Evolutionary conservation across 2,797 vertebrate species (phyloP).

Genomic region (Sebastiscus tertius): DNA sequence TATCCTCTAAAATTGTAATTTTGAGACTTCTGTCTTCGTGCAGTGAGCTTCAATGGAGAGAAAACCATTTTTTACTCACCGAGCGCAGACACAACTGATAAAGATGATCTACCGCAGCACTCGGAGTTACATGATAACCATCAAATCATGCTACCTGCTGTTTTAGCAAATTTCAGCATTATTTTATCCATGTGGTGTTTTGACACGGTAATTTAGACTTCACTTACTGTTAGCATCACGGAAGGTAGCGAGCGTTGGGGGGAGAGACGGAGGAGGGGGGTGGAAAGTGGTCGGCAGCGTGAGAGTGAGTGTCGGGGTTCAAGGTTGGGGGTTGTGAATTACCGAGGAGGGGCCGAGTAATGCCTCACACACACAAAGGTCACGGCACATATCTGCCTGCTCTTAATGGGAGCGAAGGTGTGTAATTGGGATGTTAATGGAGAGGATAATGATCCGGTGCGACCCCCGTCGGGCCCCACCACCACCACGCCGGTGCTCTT

Average conservation of each 20-base stretch:
- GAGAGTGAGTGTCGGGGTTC: slow-evolving; percentile 19
- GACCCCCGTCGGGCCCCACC: slow-evolving; percentile 33
- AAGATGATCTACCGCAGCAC: neutral
- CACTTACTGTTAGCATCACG: neutral
- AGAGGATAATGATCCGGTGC: slow-evolving; percentile 67
- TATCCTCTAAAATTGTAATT: neutral
- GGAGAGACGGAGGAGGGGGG: neutral
- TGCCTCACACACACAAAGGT: slow-evolving; percentile 72
- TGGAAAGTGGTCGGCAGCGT: neutral
- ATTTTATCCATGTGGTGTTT: neutral
- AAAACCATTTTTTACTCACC: neutral
- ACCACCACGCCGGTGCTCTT: slow-evolving; percentile 25
- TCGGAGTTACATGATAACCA: neutral
- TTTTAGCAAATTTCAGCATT: neutral
- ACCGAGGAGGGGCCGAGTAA: slow-evolving; percentile 41
- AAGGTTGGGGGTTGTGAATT: slow-evolving; percentile 62
- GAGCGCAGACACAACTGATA: neutral
- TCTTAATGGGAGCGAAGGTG: slow-evolving; percentile 64
- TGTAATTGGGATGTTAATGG: slow-evolving; percentile 79
- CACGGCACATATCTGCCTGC: slow-evolving; percentile 59
- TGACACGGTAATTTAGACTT: neutral
- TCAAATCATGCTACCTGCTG: neutral
- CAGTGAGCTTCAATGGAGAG: neutral
- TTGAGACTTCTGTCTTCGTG: neutral
- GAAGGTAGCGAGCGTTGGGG: neutral